Percentiles rank a stretch among this genome's conserved stretches.
Evolutionary conservation across 2,888 invertebrate genomes (phyloP).

Genomic region (Drosophila histrio): DNA sequence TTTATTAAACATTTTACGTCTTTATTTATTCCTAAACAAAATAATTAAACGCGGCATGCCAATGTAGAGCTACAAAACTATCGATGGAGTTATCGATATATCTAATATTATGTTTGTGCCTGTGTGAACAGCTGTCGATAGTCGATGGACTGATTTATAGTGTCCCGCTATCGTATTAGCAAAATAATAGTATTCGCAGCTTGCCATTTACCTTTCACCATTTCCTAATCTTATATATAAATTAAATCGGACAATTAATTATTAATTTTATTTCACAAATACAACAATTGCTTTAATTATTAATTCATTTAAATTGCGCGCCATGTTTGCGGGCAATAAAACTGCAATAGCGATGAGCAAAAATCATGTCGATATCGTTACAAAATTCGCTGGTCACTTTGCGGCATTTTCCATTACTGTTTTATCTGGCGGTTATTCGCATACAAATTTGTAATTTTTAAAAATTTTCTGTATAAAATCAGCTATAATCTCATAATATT

Average conservation of each 20-base stretch:
- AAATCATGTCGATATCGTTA: neutral
- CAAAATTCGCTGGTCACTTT: neutral
- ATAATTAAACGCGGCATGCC: neutral
- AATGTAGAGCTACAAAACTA: neutral
- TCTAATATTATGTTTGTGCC: too few relatives aligned
- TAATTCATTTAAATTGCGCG: too few relatives aligned
- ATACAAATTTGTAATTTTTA: constrained; percentile 2
- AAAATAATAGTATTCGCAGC: too few relatives aligned
- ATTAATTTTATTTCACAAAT: too few relatives aligned
- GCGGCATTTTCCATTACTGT: constrained; percentile 13
- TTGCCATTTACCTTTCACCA: too few relatives aligned
- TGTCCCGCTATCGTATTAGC: too few relatives aligned
- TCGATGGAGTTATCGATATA: neutral
- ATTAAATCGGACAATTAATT: too few relatives aligned
- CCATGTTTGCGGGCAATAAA: neutral
- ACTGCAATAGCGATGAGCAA: neutral
- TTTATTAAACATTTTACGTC: constrained; percentile 82
- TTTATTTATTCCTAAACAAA: neutral
- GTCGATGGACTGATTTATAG: too few relatives aligned
- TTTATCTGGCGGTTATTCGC: neutral
- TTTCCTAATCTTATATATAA: too few relatives aligned
- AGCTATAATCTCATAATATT: constrained; percentile 6
- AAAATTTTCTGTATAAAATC: constrained; percentile 1
- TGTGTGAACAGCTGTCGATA: neutral
- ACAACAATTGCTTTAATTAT: too few relatives aligned